phyloP scores from a whole-genome alignment of 2,113 vertebrate species.

The Brachirus orientalis region DNA sequence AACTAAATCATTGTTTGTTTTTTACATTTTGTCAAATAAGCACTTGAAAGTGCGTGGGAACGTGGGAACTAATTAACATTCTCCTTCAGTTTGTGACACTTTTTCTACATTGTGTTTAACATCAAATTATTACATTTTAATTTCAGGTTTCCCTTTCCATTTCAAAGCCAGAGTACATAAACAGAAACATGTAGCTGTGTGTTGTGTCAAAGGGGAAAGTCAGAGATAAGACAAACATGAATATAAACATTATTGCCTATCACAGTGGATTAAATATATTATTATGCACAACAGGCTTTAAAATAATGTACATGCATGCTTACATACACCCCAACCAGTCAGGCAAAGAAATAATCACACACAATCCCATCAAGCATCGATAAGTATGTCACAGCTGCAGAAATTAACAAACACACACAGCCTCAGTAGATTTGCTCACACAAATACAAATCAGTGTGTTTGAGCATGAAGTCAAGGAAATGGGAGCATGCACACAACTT shows the following conservation, averaged over 20 bases:
- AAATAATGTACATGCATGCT: neutral
- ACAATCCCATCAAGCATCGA: conserved; percentile 16
- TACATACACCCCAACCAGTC: neutral
- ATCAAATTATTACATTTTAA: too few species aligned
- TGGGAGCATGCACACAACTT: conserved; percentile 5
- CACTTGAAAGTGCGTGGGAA: neutral
- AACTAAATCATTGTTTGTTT: neutral
- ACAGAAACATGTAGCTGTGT: neutral
- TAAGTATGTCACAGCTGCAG: conserved; percentile 24
- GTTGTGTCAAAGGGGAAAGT: neutral
- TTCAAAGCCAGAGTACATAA: too few species aligned
- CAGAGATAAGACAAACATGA: neutral
- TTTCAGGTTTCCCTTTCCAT: too few species aligned
- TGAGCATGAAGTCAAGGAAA: conserved; percentile 31
- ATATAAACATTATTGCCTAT: conserved; percentile 5
- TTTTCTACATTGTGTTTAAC: too few species aligned
- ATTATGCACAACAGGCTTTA: conserved; percentile 2
- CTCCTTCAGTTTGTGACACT: too few species aligned
- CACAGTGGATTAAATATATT: neutral
- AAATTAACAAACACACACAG: neutral
- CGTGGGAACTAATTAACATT: too few species aligned
- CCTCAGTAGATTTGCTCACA: neutral
- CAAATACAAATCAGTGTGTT: conserved; percentile 22
- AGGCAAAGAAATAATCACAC: conserved; percentile 2
- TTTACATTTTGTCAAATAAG: too few species aligned